Percentiles rank a stretch among this genome's conserved stretches.
Evolutionary conservation across 2,113 vertebrate species (phyloP).

Genomic region (Recurvirostra avosetta): DNA sequence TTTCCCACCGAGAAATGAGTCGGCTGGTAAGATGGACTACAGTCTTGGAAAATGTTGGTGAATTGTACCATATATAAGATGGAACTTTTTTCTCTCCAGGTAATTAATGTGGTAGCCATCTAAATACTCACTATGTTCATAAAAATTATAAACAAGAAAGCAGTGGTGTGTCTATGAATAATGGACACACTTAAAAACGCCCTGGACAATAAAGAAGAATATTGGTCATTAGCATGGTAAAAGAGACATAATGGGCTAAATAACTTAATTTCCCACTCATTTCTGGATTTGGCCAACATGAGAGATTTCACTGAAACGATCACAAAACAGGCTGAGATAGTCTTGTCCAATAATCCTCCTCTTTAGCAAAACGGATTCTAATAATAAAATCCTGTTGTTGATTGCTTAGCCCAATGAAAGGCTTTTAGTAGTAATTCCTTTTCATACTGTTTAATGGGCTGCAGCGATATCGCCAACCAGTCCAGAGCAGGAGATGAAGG

Average conservation of each 20-base stretch:
- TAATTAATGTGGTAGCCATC: not conserved
- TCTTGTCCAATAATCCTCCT: slow-evolving; percentile 25
- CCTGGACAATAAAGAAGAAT: not conserved
- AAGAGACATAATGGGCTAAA: slow-evolving; percentile 20
- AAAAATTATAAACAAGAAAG: not conserved
- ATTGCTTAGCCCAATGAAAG: not conserved
- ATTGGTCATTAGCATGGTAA: not conserved
- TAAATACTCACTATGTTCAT: not conserved
- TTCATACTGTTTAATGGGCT: not conserved
- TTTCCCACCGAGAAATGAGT: not conserved
- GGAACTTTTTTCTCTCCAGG: not conserved
- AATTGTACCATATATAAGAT: not conserved
- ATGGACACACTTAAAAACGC: not conserved
- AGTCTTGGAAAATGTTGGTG: not conserved
- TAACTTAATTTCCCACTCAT: slow-evolving; percentile 19
- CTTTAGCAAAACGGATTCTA: slow-evolving; percentile 17
- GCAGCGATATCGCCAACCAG: not conserved
- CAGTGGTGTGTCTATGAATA: not conserved
- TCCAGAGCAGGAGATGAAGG: not conserved
- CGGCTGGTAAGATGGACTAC: not conserved
- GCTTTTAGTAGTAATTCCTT: slow-evolving; percentile 16
- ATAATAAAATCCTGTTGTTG: not conserved
- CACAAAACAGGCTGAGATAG: slow-evolving; percentile 7
- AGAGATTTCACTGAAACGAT: not conserved
- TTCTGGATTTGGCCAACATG: not conserved